phyloP scores from a whole-genome alignment of 1,140 invertebrate species.

The Heliconius himera region DNA sequence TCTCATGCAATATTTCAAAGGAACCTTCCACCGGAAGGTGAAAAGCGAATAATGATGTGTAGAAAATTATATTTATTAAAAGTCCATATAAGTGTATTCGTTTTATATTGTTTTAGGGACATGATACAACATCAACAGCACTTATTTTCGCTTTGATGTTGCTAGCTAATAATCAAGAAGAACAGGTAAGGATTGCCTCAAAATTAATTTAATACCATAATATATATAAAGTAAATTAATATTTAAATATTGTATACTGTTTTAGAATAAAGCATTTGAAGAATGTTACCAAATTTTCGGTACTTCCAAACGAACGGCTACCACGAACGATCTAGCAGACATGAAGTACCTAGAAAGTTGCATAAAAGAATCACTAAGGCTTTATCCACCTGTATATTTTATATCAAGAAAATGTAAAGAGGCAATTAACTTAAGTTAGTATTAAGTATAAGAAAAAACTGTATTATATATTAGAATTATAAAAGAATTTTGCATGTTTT shows the following conservation, averaged over 20 bases:
- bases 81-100: neutral
- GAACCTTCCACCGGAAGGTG: too few relatives aligned
- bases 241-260: conserved; percentile 20
- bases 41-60: too few relatives aligned
- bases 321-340: conserved; percentile 81
- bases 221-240: neutral
- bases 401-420: conserved; percentile 82
- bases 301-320: conserved; percentile 67
- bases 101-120: conserved; percentile 64
- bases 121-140: conserved; percentile 90
- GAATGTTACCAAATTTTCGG: conserved; percentile 84
- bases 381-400: conserved; percentile 86
- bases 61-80: too few relatives aligned
- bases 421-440: conserved; percentile 79
- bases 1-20: too few relatives aligned
- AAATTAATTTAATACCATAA: neutral
- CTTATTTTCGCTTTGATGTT: conserved; percentile 86
- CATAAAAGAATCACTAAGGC: conserved; percentile 83
- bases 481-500: too few relatives aligned
- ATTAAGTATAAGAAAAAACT: neutral
- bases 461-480: too few relatives aligned
- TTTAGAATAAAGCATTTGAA: conserved; percentile 83
- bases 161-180: conserved; percentile 84
- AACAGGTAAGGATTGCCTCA: conserved; percentile 77
- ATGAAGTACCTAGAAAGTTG: conserved; percentile 86